Evolutionary conservation across 2,888 invertebrate species (phyloP).

Genomic region (Drosophila mettleri): DNA sequence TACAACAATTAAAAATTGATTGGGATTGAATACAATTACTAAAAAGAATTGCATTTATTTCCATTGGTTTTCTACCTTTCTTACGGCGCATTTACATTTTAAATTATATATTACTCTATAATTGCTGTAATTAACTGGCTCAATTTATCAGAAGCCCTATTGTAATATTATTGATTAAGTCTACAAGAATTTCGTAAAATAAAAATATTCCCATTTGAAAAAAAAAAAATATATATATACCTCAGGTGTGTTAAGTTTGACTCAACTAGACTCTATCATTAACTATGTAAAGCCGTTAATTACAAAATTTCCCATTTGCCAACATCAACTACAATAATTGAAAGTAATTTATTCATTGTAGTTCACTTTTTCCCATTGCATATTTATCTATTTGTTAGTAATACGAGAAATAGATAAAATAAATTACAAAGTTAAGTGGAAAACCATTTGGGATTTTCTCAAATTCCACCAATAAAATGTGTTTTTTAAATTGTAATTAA

Average conservation of each 20-base stretch:
- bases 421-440: not conserved
- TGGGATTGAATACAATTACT: not conserved
- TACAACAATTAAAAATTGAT: not conserved
- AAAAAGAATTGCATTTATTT: not conserved
- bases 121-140: not conserved
- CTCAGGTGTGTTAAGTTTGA: conserved; percentile 30
- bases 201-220: conserved; percentile 24
- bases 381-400: not conserved
- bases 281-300: conserved; percentile 23
- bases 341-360: not conserved
- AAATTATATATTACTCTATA: not conserved
- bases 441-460: not conserved
- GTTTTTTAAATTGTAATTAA: not conserved
- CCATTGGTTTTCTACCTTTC: not conserved
- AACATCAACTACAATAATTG: not conserved
- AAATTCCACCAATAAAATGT: not conserved
- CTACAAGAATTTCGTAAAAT: not conserved
- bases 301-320: conserved; percentile 53
- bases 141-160: not conserved
- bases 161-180: conserved; percentile 1
- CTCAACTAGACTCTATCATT: conserved; percentile 32
- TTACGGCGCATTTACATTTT: not conserved
- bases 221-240: too few relatives aligned
- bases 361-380: not conserved
- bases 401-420: not conserved